Conservation (phyloP, 1,140 invertebrate genomes). For the Cyrtorhinus lividipennis region DNA sequence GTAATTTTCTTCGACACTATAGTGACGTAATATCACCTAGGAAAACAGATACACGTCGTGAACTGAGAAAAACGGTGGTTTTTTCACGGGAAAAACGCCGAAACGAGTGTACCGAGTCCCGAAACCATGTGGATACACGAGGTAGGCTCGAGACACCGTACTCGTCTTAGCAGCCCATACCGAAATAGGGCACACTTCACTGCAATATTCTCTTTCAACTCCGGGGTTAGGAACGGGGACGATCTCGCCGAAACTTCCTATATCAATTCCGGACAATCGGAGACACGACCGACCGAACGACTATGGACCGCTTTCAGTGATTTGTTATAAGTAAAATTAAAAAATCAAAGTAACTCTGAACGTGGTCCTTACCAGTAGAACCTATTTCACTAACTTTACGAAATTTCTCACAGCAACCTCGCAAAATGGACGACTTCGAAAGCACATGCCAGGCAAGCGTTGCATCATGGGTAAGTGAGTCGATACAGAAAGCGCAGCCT, state of each 20-base stretch:
- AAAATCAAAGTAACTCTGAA: constrained; percentile 19
- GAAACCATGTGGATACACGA: constrained; percentile 35
- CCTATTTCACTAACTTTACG: constrained; percentile 39
- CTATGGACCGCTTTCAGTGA: no score
- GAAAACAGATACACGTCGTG: constrained; percentile 9
- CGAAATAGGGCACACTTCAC: constrained; percentile 20
- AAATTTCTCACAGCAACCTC: constrained; percentile 45
- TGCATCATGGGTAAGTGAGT: constrained; percentile 34
- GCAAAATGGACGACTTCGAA: constrained; percentile 51
- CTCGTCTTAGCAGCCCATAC: constrained; percentile 18
- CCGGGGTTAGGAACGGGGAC: background rate
- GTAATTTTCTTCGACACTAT: constrained; percentile 19
- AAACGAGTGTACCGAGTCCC: constrained; percentile 27
- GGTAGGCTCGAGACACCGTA: constrained; percentile 28
- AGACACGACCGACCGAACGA: background rate
- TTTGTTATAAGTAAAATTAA: constrained; percentile 1
- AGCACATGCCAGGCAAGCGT: constrained; percentile 47
- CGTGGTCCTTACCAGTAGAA: constrained; percentile 31
- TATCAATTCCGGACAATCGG: background rate
- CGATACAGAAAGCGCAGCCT: constrained; percentile 20
- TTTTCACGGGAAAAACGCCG: background rate
- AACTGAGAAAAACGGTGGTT: background rate
- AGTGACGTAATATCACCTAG: constrained; percentile 20
- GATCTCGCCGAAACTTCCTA: background rate
- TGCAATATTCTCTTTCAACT: constrained; percentile 8